Conservation (phyloP, 2,113 vertebrate genomes). For the Haplotaxodon microlepis region DNA sequence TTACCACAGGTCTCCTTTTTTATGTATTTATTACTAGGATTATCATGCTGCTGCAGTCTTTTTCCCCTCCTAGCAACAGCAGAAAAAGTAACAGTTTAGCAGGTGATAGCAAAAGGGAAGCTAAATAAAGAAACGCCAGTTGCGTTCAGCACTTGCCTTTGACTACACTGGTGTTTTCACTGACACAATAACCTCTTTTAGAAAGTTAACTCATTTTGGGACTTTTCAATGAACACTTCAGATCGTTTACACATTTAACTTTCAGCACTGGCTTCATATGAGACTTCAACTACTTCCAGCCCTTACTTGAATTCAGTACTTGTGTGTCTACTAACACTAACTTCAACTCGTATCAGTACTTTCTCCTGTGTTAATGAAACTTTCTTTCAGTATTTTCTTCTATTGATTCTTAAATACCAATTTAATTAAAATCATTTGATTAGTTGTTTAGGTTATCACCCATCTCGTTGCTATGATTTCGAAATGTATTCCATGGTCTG, state of each 20-base stretch:
- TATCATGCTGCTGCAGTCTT: neutral
- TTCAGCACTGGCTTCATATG: neutral
- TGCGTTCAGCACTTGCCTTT: neutral
- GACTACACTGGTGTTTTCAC: neutral
- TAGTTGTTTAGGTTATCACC: neutral
- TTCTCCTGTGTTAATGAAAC: neutral
- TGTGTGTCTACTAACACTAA: neutral
- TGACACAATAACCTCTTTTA: neutral
- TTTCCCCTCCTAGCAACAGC: neutral
- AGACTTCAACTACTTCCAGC: neutral
- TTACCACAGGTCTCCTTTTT: neutral
- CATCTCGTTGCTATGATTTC: neutral
- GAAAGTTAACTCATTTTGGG: neutral
- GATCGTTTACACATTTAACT: neutral
- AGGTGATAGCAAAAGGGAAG: neutral
- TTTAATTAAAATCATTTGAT: neutral
- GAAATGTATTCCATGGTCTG: neutral
- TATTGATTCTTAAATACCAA: neutral
- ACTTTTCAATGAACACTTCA: neutral
- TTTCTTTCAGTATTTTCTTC: neutral
- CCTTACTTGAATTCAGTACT: neutral
- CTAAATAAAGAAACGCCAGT: neutral
- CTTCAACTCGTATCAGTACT: neutral
- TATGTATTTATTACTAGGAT: neutral
- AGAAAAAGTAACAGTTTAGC: neutral